phyloP scores from a whole-genome alignment of 2,113 vertebrate species.

The Microtus pennsylvanicus region DNA sequence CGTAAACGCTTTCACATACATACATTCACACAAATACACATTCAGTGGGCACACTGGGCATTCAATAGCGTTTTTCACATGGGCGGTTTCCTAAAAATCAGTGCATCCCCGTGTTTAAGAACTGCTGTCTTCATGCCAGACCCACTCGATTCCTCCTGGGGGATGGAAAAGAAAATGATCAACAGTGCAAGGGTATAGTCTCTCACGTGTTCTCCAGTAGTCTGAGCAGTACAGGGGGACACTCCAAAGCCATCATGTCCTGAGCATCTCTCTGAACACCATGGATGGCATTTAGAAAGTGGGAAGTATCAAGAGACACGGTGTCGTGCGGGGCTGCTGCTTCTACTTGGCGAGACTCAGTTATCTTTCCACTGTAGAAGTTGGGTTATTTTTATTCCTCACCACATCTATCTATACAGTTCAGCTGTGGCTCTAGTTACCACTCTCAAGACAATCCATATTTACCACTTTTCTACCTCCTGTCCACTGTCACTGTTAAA shows the following conservation, averaged over 20 bases:
- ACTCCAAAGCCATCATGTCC: neutral
- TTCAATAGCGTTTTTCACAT: neutral
- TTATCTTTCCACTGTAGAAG: neutral
- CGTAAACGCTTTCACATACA: too few species aligned
- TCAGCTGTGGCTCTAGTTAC: neutral
- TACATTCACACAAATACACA: neutral
- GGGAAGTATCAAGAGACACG: neutral
- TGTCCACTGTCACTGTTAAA: neutral
- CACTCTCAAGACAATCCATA: neutral
- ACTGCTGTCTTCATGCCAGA: neutral
- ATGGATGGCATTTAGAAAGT: neutral
- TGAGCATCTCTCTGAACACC: neutral
- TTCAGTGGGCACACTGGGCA: constrained; percentile 24
- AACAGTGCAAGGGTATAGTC: constrained; percentile 6
- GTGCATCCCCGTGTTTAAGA: neutral
- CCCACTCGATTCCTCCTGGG: neutral
- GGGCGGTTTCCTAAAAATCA: constrained; percentile 34
- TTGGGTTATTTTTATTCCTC: neutral
- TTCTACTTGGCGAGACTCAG: neutral
- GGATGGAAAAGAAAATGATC: constrained; percentile 4
- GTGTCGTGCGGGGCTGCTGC: neutral
- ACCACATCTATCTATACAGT: neutral
- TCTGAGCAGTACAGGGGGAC: neutral
- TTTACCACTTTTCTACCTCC: neutral
- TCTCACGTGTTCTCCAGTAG: neutral